These are phyloP conservation scores for Microctonus hyperodae DNA, from an alignment of 2,888 invertebrate species.

Conservation along the genomic window DNA sequence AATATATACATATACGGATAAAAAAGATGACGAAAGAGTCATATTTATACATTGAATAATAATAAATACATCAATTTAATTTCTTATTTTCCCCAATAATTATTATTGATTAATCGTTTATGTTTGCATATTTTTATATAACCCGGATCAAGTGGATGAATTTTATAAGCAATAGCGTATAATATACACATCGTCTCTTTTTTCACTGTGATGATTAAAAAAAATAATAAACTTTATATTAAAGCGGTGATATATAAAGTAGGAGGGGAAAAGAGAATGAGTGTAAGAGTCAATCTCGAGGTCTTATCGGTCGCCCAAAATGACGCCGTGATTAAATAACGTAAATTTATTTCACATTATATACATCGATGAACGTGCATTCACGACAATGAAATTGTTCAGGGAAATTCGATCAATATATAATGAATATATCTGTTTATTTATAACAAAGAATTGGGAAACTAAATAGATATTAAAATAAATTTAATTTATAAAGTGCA, in stretches of 20 bases:
- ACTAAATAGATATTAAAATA: slow-evolving; percentile 8
- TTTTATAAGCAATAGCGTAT: too few relatives aligned
- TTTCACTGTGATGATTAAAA: not conserved
- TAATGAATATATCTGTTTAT: not conserved
- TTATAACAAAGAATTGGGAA: slow-evolving; percentile 23
- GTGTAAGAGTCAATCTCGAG: slow-evolving; percentile 15
- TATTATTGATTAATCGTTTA: too few relatives aligned
- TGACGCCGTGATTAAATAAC: slow-evolving; percentile 35
- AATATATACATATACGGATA: too few relatives aligned
- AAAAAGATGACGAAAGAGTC: not conserved
- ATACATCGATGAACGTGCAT: slow-evolving; percentile 24
- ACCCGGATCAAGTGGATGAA: too few relatives aligned
- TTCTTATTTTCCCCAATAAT: too few relatives aligned
- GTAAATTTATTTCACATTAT: slow-evolving; percentile 12
- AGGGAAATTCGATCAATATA: not conserved
- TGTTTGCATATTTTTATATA: too few relatives aligned
- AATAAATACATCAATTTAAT: too few relatives aligned
- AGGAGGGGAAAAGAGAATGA: not conserved
- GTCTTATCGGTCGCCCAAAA: slow-evolving; percentile 26
- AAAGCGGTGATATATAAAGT: not conserved
- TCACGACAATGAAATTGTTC: slow-evolving; percentile 1
- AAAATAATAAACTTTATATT: not conserved
- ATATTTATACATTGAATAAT: not conserved
- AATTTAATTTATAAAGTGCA: slow-evolving; percentile 4
- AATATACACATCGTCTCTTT: not conserved